Evolutionary conservation across 2,888 invertebrate genomes (phyloP).

Genomic region (Caenorhabditis panamensis): DNA sequence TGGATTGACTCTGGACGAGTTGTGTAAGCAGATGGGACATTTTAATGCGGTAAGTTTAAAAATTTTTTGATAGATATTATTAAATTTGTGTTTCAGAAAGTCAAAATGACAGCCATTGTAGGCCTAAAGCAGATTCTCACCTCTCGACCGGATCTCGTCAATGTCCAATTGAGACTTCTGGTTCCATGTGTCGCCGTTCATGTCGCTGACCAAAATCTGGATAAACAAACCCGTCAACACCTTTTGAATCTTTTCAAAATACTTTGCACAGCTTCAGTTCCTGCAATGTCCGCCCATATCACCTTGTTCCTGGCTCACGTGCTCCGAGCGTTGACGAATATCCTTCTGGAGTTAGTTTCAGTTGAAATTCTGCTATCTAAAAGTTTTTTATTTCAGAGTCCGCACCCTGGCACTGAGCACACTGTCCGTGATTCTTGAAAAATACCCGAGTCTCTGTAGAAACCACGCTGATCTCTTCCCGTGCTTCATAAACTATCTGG

Average conservation of each 20-base stretch:
- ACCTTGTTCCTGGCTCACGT: conserved; percentile 72
- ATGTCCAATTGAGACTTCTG: conserved; percentile 64
- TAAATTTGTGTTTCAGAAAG: conserved; percentile 54
- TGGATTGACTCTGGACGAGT: conserved; percentile 72
- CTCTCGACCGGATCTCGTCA: conserved; percentile 66
- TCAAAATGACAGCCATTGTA: conserved; percentile 68
- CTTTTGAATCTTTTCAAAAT: conserved; percentile 42
- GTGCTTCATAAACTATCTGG: conserved; percentile 67
- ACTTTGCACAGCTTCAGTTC: conserved; percentile 63
- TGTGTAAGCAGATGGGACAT: conserved; percentile 74
- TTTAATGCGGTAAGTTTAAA: conserved; percentile 68
- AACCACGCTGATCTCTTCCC: conserved; percentile 69
- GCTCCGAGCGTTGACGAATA: conserved; percentile 66
- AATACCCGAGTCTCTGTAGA: conserved; percentile 65
- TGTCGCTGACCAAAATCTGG: conserved; percentile 54
- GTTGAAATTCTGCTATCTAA: neutral
- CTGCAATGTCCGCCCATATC: conserved; percentile 74
- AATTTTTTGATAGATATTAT: neutral
- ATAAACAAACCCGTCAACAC: conserved; percentile 43
- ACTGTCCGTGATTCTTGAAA: conserved; percentile 61
- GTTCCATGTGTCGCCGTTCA: conserved; percentile 70
- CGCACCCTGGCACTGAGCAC: conserved; percentile 66
- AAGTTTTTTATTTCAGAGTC: conserved; percentile 52
- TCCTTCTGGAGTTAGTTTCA: conserved; percentile 60
- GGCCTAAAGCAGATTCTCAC: conserved; percentile 72